These are phyloP conservation scores for Dinocampus coccinellae DNA, from an alignment of 2,888 invertebrate genomes.

Conservation along the genomic window DNA sequence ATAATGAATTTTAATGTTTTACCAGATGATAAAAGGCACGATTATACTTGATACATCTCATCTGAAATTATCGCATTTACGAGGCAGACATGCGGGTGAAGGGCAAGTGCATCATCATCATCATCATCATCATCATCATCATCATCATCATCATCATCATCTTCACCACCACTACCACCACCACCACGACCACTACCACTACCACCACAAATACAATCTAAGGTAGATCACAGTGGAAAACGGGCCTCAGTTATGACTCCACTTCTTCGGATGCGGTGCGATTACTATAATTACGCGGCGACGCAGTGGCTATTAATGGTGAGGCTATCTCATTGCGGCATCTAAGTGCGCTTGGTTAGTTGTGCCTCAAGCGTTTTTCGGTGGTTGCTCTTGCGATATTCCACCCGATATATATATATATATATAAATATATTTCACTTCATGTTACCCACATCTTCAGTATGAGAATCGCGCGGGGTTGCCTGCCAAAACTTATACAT, in stretches of 20 bases:
- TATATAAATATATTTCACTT: not conserved
- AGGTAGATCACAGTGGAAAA: slow-evolving; percentile 36
- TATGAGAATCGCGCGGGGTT: slow-evolving; percentile 4
- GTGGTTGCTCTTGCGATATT: slow-evolving; percentile 32
- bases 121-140: no score
- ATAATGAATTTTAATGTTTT: not conserved
- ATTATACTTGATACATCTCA: slow-evolving; percentile 26
- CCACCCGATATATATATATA: not conserved
- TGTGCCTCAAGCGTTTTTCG: slow-evolving; percentile 42
- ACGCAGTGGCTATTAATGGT: slow-evolving; percentile 61
- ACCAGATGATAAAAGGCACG: not conserved
- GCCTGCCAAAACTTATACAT: not conserved
- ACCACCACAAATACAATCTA: slow-evolving; percentile 24
- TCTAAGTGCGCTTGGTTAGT: slow-evolving; percentile 57
- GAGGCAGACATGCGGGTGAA: not conserved
- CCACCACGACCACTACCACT: slow-evolving; percentile 5
- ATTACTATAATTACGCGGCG: slow-evolving; percentile 62
- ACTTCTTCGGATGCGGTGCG: slow-evolving; percentile 46
- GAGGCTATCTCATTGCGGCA: slow-evolving; percentile 60
- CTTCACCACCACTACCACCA: not conserved
- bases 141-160: not conserved
- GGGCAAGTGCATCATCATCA: not conserved
- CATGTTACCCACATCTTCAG: not conserved
- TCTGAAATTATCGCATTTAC: slow-evolving; percentile 30
- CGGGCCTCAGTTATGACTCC: slow-evolving; percentile 54